phyloP scores from a whole-genome alignment of 2,113 vertebrate species.

The Panthera leo region DNA sequence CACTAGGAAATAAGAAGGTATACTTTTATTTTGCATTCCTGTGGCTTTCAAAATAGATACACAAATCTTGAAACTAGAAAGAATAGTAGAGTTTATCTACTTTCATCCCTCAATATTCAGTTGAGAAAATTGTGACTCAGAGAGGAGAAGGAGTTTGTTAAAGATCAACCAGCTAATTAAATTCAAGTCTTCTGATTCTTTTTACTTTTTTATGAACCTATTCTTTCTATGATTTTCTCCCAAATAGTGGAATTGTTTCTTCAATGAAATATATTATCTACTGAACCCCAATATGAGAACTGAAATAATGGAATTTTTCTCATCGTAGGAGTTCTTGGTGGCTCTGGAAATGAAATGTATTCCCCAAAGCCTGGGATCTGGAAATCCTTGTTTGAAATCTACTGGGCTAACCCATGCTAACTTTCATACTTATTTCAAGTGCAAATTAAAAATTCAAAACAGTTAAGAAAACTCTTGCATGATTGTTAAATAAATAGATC shows the following conservation, averaged over 20 bases:
- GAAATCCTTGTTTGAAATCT: slow-evolving; percentile 32
- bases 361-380: background rate
- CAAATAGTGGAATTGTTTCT: background rate
- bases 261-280: background rate
- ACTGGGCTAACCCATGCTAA: background rate
- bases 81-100: background rate
- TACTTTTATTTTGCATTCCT: background rate
- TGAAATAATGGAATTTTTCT: background rate
- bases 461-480: background rate
- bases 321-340: background rate
- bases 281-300: background rate
- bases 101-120: background rate
- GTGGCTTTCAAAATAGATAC: background rate
- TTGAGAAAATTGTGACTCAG: background rate
- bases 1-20: background rate
- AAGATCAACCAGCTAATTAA: slow-evolving; percentile 9
- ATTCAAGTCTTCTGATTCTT: background rate
- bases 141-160: background rate
- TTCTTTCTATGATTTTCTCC: background rate
- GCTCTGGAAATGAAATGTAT: background rate
- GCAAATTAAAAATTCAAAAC: slow-evolving; percentile 38
- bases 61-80: background rate
- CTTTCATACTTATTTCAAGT: background rate
- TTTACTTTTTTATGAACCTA: background rate
- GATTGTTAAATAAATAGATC: background rate